These are phyloP conservation scores for Tipula lateralis DNA, from an alignment of 2,888 invertebrate species.

Conservation along the genomic window DNA sequence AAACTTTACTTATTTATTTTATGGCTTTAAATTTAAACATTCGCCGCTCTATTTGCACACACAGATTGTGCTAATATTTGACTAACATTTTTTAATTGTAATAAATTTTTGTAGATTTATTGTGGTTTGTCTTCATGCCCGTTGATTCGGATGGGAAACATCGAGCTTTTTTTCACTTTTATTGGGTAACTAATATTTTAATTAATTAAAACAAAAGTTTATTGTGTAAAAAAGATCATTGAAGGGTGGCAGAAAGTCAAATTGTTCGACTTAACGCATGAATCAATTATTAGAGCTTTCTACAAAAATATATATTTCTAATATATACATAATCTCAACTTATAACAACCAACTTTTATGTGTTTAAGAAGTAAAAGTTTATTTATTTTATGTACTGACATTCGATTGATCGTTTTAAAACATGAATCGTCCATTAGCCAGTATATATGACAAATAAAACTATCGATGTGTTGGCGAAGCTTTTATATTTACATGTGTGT, in stretches of 20 bases:
- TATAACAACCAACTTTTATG: too few relatives aligned
- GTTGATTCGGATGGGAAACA: too few relatives aligned
- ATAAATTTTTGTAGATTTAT: not conserved
- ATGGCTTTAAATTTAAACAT: not conserved
- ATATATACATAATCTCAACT: not conserved
- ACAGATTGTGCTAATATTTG: slow-evolving; percentile 1
- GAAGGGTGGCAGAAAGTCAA: not conserved
- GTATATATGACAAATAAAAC: not conserved
- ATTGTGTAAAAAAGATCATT: not conserved
- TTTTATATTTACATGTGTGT: not conserved
- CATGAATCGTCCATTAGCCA: not conserved
- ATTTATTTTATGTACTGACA: not conserved
- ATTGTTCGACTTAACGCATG: not conserved
- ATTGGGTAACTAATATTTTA: not conserved
- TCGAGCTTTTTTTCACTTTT: not conserved
- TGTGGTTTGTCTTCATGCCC: not conserved
- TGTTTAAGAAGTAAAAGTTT: not conserved
- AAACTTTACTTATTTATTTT: not conserved
- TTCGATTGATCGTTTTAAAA: not conserved
- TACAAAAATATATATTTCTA: not conserved
- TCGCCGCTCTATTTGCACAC: not conserved
- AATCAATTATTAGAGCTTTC: not conserved
- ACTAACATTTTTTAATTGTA: not conserved
- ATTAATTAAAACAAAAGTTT: not conserved
- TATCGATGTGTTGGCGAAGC: not conserved